Evolutionary conservation across 2,888 invertebrate species (phyloP).

Genomic region (Nephrocerus scutellatus): DNA sequence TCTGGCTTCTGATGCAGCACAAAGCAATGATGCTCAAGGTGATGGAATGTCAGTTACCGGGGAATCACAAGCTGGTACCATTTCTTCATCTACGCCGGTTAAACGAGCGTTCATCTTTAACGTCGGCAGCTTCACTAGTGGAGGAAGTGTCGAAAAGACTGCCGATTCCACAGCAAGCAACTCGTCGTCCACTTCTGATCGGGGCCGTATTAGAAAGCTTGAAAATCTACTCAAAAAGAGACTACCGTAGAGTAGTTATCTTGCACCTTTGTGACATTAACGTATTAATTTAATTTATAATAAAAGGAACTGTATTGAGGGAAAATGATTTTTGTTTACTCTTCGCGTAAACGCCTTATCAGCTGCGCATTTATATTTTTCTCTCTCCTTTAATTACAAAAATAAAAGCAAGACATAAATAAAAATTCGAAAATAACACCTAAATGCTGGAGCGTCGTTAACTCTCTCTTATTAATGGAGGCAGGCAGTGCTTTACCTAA

Average conservation of each 20-base stretch:
- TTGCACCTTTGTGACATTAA: too few species aligned
- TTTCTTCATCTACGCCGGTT: slow-evolving; percentile 30
- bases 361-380: too few species aligned
- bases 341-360: too few species aligned
- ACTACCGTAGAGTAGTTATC: slow-evolving; percentile 45
- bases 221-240: slow-evolving; percentile 54
- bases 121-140: slow-evolving; percentile 37
- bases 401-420: too few species aligned
- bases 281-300: too few species aligned
- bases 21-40: slow-evolving; percentile 13
- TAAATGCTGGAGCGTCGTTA: too few species aligned
- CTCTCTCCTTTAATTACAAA: too few species aligned
- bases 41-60: slow-evolving; percentile 16
- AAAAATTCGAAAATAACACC: too few species aligned
- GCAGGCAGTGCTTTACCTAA: too few species aligned
- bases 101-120: slow-evolving; percentile 43
- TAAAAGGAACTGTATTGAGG: too few species aligned
- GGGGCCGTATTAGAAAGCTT: slow-evolving; percentile 52
- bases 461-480: too few species aligned
- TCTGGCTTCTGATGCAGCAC: background rate
- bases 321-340: too few species aligned
- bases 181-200: slow-evolving; percentile 36
- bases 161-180: slow-evolving; percentile 30
- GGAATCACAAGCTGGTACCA: slow-evolving; percentile 12
- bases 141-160: slow-evolving; percentile 30